Evolutionary conservation across 2,113 vertebrate genomes (phyloP), one percentile per base, ranked within the genome.

Genomic region (Orthonyx spaldingii): DNA sequence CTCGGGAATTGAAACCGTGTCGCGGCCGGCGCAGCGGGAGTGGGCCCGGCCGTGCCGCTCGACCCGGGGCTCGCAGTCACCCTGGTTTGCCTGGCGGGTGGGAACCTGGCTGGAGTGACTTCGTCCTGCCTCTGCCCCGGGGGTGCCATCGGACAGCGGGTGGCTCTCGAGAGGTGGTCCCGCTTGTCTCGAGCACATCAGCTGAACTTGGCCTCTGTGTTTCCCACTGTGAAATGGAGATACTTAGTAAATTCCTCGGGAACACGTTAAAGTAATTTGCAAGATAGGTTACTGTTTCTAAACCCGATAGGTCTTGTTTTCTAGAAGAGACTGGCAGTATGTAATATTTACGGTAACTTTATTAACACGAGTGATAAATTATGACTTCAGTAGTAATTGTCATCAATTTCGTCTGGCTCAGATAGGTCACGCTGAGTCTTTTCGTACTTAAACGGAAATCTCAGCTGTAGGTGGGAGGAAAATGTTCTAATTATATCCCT

Each of bases 111-210:
- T 5, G 47, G 14, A 2, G 2, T 1, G 21, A 3, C 35, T 32
- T 17, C 13, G 41, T 18, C 16, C 7, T 5, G 46, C 22, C 28
- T 3, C 21, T 7, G 33, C 4, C 3, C 18, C 24, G 14, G 37
- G 12, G 18, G 3, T 24, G 76, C 71, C 18, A 0, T 8, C 13
- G n/a, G 17, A 50, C 39, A 1, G 6, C 7, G 17, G 14, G 14
- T 1, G 4, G 6, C 30, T 12, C 1, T 49, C 7, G 10, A 4
- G 18, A 1, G 5, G 24, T 3, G 18, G 23, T 10, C 17, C 10
- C 13, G 1, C 22, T 3, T 14, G 5, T 13, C 23, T 9, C 5
- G 2, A 2, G 13, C 6, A 0, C 55, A 0, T 8, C 47, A 2
- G 32, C 53, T 28, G 18, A 13, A 12, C 9, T 10, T 0, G 27